Evolutionary conservation across 2,113 vertebrate genomes (phyloP), one percentile per base, ranked within the genome.

Genomic region (Gymnocephalus cernua): DNA sequence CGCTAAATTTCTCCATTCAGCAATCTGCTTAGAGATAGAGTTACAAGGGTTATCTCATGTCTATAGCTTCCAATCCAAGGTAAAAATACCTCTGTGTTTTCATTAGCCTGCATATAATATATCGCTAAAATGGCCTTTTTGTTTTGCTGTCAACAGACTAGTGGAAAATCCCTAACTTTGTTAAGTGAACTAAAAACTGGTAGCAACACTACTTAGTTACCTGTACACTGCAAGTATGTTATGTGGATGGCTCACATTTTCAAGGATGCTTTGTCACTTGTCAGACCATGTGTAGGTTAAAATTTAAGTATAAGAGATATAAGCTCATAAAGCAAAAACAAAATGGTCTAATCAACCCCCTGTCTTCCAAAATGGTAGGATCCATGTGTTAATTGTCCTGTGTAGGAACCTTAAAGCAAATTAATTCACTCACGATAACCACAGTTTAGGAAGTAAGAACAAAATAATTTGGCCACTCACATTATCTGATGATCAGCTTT

Each of bases 1-100:
- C 85, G 64, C 82, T 84, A 56, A 68, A 72, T 76, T 83, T 79
- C 72, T 85, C 64, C 61, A 84, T 87, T 91, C 80, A 73, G 71
- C 35, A 18, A 65, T 66, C 56, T 80, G 82, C 67, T 84, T 48
- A 74, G 74, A 83, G 83, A 85, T 91, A 88, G 81, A 84, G 79
- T 92, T 94, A 91, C 86, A 80, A 18, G 27, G 68, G 72, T 53
- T 35, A 44, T 61, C 50, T 56, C 56, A 32, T 29, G 57, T 47
- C 57, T 75, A 44, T 54, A 75, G 62, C 48, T 80, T 82, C 1
- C 66, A 58, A 48, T 59, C 64, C 25, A 38, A 79, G 66, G 27
- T 11, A 65, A 69, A 86, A 72, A 38, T 27, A 47, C 51, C 53
- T 35, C n/a, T 48, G 67, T 70, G 27, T 79, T 80, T 69, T 72